Evolutionary conservation across 2,888 invertebrate species (phyloP), one percentile per base, ranked within the genome.

Genomic region (Teleiodes luculella): DNA sequence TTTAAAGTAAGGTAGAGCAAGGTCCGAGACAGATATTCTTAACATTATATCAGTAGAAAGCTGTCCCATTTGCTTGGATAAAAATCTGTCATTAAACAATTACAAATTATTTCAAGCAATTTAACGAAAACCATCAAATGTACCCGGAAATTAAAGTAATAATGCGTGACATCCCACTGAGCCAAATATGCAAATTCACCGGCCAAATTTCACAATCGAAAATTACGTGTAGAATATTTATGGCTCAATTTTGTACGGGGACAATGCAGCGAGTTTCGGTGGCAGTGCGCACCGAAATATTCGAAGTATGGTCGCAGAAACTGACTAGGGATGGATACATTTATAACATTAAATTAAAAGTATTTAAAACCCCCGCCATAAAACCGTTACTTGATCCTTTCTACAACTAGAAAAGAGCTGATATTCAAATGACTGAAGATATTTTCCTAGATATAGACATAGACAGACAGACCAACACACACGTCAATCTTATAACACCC

Each of bases 191-290:
- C 79, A 80, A 80, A 82, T 77, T 64, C 60, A 57, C 62, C 50
- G 71, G 67, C 52, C 69, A 67, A 74, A 75, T 76, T 76, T 70
- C 73, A 68, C 78, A 77, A 80, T 77, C 77, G 76, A 72, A 84
- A 84, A 82, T 83, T 83, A 77, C 75, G 70, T 73, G 78, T 83
- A 78, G 78, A 72, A 82, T 81, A 86, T 86, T 87, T 86, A 87
- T 86, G 77, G 79, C 86, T 88, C 80, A 86, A 87, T 88, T 85
- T 79, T 69, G 65, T 63, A 64, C 64, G 62, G 55, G 67, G 59
- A 78, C 80, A 80, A 84, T 82, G 79, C 79, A 56, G 68, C 58
- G 77, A 74, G 78, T 83, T 78, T 77, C 65, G 65, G 73, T 68
- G 70, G 72, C 70, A 60, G 57, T 60, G 72, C 57, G 67, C 61